A percentile compares a stretch with the other conserved stretches of the same genome.
Conservation (phyloP, 2,113 vertebrate species). For the Atherinomorus stipes region DNA sequence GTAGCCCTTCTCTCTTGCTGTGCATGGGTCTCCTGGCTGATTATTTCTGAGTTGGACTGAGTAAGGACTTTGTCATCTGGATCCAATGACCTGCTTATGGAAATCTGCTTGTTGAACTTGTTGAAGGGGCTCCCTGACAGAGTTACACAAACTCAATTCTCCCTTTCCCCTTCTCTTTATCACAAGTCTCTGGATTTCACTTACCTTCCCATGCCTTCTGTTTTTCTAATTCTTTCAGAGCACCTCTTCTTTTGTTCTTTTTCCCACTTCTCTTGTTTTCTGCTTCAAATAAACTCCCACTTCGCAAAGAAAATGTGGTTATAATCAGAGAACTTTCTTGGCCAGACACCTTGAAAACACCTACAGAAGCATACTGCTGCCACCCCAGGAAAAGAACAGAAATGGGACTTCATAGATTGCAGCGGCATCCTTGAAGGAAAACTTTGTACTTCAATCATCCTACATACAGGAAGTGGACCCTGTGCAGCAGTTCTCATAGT, state of each 20-base stretch:
- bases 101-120: conserved; percentile 66
- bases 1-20: conserved; percentile 23
- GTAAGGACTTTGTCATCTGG: conserved; percentile 70
- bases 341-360: conserved; percentile 51
- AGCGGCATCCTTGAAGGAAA: neutral
- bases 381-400: no score
- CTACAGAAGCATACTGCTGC: neutral
- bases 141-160: conserved; percentile 62
- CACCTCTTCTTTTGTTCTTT: conserved; percentile 16
- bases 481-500: no score
- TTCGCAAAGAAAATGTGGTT: conserved; percentile 50
- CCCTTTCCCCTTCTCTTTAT: conserved; percentile 40
- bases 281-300: conserved; percentile 33
- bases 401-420: no score
- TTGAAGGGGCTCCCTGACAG: conserved; percentile 61
- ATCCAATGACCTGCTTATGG: conserved; percentile 68
- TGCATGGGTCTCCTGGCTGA: conserved; percentile 30
- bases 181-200: conserved; percentile 23
- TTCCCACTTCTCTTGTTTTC: conserved; percentile 28
- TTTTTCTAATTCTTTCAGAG: conserved; percentile 23
- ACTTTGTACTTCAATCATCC: neutral
- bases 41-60: conserved; percentile 38
- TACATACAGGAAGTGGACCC: neutral
- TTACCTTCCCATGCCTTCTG: conserved; percentile 23
- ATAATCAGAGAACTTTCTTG: conserved; percentile 55